A percentile compares a stretch with the other conserved stretches of the same genome.
These are phyloP conservation scores for Leptinotarsa rubiginosa DNA, from an alignment of 2,888 invertebrate genomes.

Conservation along the genomic window DNA sequence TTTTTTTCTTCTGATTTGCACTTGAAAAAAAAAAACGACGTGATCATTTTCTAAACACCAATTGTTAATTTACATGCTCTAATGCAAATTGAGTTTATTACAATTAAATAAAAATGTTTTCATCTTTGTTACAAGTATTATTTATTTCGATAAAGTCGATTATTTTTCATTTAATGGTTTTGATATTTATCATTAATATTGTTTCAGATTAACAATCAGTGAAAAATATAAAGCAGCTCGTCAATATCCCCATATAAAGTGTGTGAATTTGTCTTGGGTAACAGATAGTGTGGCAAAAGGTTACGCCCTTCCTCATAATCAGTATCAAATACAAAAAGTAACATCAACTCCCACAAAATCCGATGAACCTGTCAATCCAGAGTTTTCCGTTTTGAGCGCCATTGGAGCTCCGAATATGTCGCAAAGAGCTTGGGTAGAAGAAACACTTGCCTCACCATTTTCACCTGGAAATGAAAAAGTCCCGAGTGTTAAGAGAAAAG, in stretches of 20 bases:
- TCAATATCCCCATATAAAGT: slow-evolving; percentile 68
- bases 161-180: neutral
- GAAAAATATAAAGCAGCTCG: slow-evolving; percentile 78
- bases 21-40: too few relatives aligned
- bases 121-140: too few relatives aligned
- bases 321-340: slow-evolving; percentile 64
- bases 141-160: too few relatives aligned
- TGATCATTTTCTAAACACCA: too few relatives aligned
- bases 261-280: slow-evolving; percentile 84
- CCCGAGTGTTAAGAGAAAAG: slow-evolving; percentile 40
- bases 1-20: too few relatives aligned
- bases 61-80: too few relatives aligned
- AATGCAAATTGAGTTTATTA: too few relatives aligned
- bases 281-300: slow-evolving; percentile 80
- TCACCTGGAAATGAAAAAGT: slow-evolving; percentile 22
- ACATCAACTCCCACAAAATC: slow-evolving; percentile 80
- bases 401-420: slow-evolving; percentile 54
- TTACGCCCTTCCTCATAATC: slow-evolving; percentile 74
- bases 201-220: slow-evolving; percentile 69
- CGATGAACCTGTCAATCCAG: slow-evolving; percentile 61
- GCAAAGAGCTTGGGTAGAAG: slow-evolving; percentile 42
- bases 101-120: too few relatives aligned
- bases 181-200: neutral
- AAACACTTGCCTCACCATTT: slow-evolving; percentile 34
- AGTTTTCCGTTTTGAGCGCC: slow-evolving; percentile 68